Evolutionary conservation across 64 coral and sea anemone genomes (phyloP).

Genomic region (Cladopsammia gracilis): DNA sequence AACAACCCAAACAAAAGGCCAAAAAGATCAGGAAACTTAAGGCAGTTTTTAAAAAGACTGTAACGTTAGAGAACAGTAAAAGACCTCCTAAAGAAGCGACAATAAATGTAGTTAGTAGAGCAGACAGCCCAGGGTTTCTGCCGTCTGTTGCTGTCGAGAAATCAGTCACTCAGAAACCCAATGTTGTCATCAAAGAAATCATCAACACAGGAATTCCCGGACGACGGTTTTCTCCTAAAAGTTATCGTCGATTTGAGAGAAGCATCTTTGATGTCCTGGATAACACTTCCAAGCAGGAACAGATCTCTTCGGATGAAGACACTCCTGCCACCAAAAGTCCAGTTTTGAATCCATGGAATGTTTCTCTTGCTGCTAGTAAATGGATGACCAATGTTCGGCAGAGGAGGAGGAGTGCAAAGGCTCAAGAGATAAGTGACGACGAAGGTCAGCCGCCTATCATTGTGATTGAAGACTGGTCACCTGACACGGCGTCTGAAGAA

Average conservation of each 20-base stretch:
- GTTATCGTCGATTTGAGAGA: conserved; percentile 75
- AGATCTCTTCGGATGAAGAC: conserved; percentile 34
- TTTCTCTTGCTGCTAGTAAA: conserved; percentile 84
- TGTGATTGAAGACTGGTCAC: conserved; percentile 68
- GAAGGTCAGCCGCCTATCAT: conserved; percentile 52
- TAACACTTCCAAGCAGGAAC: not conserved
- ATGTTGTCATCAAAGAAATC: conserved; percentile 87
- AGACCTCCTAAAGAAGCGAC: not conserved
- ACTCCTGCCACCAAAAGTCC: not conserved
- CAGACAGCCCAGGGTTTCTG: not conserved
- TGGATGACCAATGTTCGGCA: conserved; percentile 68
- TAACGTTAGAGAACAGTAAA: not conserved
- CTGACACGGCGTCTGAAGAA: not conserved
- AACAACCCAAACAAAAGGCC: not conserved
- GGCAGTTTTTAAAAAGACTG: not conserved
- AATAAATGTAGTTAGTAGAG: not conserved
- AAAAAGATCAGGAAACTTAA: not conserved
- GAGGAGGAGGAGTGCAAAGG: not conserved
- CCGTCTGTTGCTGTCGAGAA: conserved; percentile 53
- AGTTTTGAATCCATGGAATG: conserved; percentile 72
- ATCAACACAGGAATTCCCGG: conserved; percentile 90
- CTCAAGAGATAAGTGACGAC: not conserved
- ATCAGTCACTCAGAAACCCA: conserved; percentile 54
- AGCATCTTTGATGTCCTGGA: conserved; percentile 86
- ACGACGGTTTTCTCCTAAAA: conserved; percentile 44